A percentile compares a stretch with the other conserved stretches of the same genome.
phyloP scores from a whole-genome alignment of 2,888 invertebrate species.

The Ferdinandea cuprea region DNA sequence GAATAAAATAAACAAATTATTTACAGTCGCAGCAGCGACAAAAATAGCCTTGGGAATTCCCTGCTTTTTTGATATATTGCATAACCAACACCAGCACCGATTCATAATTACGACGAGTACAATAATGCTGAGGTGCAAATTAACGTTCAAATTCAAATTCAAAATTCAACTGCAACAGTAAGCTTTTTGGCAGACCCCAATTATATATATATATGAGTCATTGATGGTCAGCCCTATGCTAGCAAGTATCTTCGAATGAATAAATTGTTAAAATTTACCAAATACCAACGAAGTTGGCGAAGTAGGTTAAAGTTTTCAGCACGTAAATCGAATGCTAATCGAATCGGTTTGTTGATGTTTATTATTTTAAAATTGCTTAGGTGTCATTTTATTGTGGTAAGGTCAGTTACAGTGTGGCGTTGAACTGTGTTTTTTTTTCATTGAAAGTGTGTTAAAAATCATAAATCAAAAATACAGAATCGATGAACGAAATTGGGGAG shows the following conservation, averaged over 20 bases:
- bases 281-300: slow-evolving; percentile 39
- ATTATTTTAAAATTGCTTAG: background rate
- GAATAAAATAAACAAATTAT: background rate
- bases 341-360: slow-evolving; percentile 13
- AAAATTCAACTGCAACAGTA: background rate
- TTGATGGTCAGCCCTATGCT: background rate
- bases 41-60: slow-evolving; percentile 70
- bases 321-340: slow-evolving; percentile 56
- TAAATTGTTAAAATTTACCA: background rate
- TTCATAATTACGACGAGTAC: slow-evolving; percentile 33
- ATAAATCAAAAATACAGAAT: too few species aligned
- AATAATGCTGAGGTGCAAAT: background rate
- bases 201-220: slow-evolving; percentile 7
- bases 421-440: too few species aligned
- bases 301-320: slow-evolving; percentile 60
- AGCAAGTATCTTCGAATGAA: background rate
- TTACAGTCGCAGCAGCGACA: background rate
- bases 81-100: slow-evolving; percentile 34
- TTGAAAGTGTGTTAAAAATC: too few species aligned
- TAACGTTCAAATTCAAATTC: background rate
- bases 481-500: too few species aligned
- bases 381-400: slow-evolving; percentile 15
- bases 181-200: slow-evolving; percentile 8
- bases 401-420: slow-evolving; percentile 29
- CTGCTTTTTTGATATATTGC: slow-evolving; percentile 41